A percentile compares a stretch with the other conserved stretches of the same genome.
Conservation (phyloP, 2,797 vertebrate species). For the Syngnathus acus region DNA sequence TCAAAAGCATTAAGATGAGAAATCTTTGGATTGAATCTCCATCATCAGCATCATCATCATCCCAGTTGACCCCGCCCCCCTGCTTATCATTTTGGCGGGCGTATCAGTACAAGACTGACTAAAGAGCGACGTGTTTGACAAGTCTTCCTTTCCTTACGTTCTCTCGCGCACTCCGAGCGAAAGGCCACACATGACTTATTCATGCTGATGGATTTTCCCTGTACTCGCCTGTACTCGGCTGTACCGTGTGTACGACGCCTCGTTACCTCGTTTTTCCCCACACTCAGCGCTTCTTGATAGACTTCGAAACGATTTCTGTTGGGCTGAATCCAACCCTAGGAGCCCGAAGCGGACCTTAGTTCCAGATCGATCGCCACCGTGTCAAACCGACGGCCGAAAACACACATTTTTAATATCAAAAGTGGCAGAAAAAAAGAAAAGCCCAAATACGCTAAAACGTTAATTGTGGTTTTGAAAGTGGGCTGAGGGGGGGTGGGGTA, state of each 20-base stretch:
- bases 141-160: constrained; percentile 47
- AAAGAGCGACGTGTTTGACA: constrained; percentile 60
- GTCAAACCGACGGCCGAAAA: not conserved
- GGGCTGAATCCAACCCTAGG: too few species aligned
- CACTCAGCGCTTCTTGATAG: constrained; percentile 46
- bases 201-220: constrained; percentile 76
- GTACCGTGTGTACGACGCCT: not conserved
- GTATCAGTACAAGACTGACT: constrained; percentile 37
- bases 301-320: not conserved
- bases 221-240: constrained; percentile 36
- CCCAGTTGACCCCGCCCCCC: not conserved
- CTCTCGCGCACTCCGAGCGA: constrained; percentile 49
- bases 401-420: not conserved
- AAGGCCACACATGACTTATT: constrained; percentile 69
- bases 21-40: constrained; percentile 1
- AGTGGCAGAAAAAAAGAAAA: not conserved
- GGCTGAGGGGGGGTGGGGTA: constrained; percentile 10
- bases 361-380: too few species aligned
- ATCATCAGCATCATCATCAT: not conserved
- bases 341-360: too few species aligned
- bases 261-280: constrained; percentile 27
- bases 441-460: not conserved
- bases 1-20: not conserved
- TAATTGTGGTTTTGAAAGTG: constrained; percentile 17
- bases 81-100: constrained; percentile 2